Percentiles rank a stretch among this genome's conserved stretches.
phyloP scores from a whole-genome alignment of 2,113 vertebrate genomes.

The Mesembrinibis cayennensis region DNA sequence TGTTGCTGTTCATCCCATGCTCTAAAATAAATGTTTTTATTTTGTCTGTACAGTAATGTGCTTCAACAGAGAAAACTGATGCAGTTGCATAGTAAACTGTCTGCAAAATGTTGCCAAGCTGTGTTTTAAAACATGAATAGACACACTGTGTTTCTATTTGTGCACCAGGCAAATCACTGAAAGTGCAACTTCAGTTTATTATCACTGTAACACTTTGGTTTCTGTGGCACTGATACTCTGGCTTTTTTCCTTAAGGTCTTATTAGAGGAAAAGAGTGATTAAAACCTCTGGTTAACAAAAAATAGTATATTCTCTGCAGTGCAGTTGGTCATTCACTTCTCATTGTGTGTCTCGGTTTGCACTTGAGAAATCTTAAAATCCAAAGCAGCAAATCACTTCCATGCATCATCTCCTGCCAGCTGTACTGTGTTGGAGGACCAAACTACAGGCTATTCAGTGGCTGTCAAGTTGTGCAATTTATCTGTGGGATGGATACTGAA shows the following conservation, averaged over 20 bases:
- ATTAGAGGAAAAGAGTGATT: not conserved
- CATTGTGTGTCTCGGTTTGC: not conserved
- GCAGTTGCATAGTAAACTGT: not conserved
- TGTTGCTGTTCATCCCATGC: not conserved
- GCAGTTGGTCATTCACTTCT: not conserved
- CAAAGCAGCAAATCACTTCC: not conserved
- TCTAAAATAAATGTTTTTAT: constrained; percentile 18
- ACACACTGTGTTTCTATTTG: not conserved
- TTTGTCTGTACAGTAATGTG: not conserved
- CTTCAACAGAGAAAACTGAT: not conserved
- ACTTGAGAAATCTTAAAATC: not conserved
- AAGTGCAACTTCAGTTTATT: not conserved
- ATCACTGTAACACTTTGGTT: not conserved
- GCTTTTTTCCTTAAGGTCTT: not conserved
- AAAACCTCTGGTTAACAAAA: not conserved
- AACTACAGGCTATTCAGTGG: not conserved
- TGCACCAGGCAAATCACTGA: not conserved
- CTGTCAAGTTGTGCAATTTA: not conserved
- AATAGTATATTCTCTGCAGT: not conserved
- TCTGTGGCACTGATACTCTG: not conserved
- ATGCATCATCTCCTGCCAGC: not conserved
- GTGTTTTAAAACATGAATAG: not conserved
- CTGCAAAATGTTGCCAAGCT: constrained; percentile 1
- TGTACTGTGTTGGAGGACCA: not conserved
- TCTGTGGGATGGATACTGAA: not conserved